Conservation (phyloP, 2,113 vertebrate genomes). For the Dolichallabes microphthalmus region DNA sequence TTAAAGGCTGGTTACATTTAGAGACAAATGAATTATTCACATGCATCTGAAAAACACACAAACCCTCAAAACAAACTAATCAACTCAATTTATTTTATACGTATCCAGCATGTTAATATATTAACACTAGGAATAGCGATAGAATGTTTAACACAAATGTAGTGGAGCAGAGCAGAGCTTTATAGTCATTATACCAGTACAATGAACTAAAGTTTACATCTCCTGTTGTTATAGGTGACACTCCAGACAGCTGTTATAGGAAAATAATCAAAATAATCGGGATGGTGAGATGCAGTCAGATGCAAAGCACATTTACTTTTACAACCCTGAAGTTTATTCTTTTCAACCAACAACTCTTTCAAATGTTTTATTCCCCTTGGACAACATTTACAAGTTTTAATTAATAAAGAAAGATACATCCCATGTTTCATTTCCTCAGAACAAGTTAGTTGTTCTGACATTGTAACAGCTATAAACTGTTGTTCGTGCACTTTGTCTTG, state of each 20-base stretch:
- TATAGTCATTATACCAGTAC: not conserved
- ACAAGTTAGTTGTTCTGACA: not conserved
- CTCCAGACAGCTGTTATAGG: not conserved
- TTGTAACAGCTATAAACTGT: not conserved
- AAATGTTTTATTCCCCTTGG: not conserved
- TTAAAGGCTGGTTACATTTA: constrained; percentile 15
- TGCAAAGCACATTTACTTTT: not conserved
- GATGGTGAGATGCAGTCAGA: not conserved
- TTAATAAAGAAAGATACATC: not conserved
- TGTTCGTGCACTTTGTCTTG: not conserved
- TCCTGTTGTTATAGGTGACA: not conserved
- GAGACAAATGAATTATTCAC: not conserved
- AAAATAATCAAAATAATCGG: not conserved
- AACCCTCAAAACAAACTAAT: not conserved
- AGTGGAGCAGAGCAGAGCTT: not conserved
- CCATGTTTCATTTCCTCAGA: not conserved
- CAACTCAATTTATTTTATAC: not conserved
- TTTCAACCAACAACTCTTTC: not conserved
- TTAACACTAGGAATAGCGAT: not conserved
- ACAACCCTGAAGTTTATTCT: not conserved
- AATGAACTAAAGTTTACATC: not conserved
- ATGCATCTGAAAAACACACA: not conserved
- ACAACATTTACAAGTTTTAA: not conserved
- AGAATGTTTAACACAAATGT: not conserved
- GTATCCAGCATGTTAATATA: not conserved